Evolutionary conservation across 2,797 vertebrate genomes (phyloP).

Genomic region (Propithecus deckenii): DNA sequence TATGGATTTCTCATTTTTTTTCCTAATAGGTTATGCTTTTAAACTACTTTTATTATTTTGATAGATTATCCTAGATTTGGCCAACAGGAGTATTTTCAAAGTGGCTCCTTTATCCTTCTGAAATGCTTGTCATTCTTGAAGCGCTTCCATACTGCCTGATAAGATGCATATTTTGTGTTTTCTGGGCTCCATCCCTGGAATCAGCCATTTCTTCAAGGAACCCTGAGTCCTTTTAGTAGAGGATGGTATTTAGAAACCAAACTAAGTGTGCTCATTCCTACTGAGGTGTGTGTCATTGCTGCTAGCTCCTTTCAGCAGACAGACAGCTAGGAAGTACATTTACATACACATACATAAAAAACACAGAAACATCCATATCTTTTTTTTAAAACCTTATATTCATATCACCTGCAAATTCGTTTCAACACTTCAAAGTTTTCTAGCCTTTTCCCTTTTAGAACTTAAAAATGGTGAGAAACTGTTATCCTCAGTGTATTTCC

Average conservation of each 20-base stretch:
- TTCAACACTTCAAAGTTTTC: not conserved
- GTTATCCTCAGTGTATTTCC: not conserved
- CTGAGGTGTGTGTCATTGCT: not conserved
- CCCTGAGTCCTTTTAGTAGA: not conserved
- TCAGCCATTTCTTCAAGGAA: not conserved
- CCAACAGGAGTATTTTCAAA: slow-evolving; percentile 4
- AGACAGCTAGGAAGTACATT: not conserved
- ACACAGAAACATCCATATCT: not conserved
- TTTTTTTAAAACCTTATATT: not conserved
- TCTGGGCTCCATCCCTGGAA: not conserved
- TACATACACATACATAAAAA: not conserved
- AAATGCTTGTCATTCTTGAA: not conserved
- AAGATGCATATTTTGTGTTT: not conserved
- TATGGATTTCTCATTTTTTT: not conserved
- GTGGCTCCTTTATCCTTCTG: slow-evolving; percentile 20
- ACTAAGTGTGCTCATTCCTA: not conserved
- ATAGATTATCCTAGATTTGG: slow-evolving; percentile 11
- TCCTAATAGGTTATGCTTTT: not conserved
- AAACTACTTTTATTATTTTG: not conserved
- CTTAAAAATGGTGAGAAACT: not conserved
- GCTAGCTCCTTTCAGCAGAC: not conserved
- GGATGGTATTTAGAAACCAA: not conserved
- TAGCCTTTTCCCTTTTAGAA: not conserved
- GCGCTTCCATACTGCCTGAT: not conserved
- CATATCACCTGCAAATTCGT: not conserved